Conservation (phyloP, 2,888 invertebrate genomes). For the Microctonus brassicae region DNA sequence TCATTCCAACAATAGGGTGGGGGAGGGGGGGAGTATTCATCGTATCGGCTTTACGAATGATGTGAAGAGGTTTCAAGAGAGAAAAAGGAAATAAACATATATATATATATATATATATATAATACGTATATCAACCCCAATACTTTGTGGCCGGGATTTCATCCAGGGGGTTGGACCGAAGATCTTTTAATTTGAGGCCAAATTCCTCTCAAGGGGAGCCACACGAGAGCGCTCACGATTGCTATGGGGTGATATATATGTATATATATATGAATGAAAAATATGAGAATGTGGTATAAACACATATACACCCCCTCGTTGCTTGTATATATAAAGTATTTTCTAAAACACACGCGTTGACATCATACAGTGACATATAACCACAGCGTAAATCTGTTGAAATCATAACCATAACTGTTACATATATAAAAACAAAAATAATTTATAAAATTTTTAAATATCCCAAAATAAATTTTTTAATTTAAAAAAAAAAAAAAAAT, state of each 20-base stretch:
- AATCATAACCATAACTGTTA: not conserved
- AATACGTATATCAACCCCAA: slow-evolving; percentile 25
- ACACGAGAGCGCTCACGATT: slow-evolving; percentile 36
- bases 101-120: not conserved
- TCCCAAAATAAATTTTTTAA: not conserved
- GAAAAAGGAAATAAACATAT: not conserved
- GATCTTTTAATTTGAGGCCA: slow-evolving; percentile 69
- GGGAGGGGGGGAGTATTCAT: not conserved
- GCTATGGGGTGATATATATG: slow-evolving; percentile 20
- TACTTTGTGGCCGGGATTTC: slow-evolving; percentile 37
- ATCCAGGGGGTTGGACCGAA: slow-evolving; percentile 47
- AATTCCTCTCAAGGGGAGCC: slow-evolving; percentile 64
- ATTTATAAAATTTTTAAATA: not conserved
- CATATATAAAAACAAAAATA: not conserved
- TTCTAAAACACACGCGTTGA: slow-evolving; percentile 31
- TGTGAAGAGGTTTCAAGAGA: slow-evolving; percentile 22
- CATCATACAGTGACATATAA: slow-evolving; percentile 24
- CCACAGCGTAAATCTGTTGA: slow-evolving; percentile 28
- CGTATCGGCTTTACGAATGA: slow-evolving; percentile 23
- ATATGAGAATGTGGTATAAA: slow-evolving; percentile 29
- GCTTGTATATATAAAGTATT: slow-evolving; percentile 6
- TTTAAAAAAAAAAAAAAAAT: not conserved
- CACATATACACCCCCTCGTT: not conserved
- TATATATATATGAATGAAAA: no score
- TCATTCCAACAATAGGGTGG: not conserved